Evolutionary conservation across 2,888 invertebrate species (phyloP).

Genomic region (Gerosis bhagava): DNA sequence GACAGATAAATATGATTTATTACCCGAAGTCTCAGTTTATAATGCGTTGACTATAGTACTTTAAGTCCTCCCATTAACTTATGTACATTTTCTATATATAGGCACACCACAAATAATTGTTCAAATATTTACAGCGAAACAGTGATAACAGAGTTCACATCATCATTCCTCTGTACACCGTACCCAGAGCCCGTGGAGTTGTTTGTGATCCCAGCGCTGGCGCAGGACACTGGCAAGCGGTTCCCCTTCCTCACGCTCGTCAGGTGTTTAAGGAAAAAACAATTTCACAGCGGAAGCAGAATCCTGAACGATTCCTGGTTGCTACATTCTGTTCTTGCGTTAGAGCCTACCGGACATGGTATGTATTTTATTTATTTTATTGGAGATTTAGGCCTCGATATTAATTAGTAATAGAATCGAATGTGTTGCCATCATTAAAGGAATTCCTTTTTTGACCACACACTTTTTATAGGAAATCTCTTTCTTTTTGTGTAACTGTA

Average conservation of each 20-base stretch:
- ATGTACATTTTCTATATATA: no score
- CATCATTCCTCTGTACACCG: conserved; percentile 85
- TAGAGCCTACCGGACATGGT: conserved; percentile 87
- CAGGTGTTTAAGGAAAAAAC: conserved; percentile 56
- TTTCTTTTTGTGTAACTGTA: no score
- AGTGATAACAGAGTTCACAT: conserved; percentile 81
- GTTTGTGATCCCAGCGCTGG: conserved; percentile 87
- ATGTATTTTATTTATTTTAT: conserved; percentile 47
- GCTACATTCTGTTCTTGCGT: conserved; percentile 85
- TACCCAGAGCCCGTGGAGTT: conserved; percentile 86
- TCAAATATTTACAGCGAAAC: conserved; percentile 62
- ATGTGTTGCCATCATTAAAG: no score
- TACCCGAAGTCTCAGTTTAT: no score
- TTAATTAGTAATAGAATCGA: no score
- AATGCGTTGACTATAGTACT: no score
- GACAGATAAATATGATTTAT: no score
- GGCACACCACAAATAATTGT: no score
- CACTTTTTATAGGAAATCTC: no score
- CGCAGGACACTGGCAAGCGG: conserved; percentile 54
- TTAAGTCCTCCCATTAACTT: no score
- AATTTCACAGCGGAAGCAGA: conserved; percentile 70
- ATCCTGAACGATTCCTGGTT: conserved; percentile 83
- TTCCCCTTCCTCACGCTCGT: conserved; percentile 80
- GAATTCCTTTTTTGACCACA: no score
- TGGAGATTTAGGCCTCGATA: background rate